phyloP scores from a whole-genome alignment of 2,113 vertebrate genomes.

The Chascanopsetta lugubris region DNA sequence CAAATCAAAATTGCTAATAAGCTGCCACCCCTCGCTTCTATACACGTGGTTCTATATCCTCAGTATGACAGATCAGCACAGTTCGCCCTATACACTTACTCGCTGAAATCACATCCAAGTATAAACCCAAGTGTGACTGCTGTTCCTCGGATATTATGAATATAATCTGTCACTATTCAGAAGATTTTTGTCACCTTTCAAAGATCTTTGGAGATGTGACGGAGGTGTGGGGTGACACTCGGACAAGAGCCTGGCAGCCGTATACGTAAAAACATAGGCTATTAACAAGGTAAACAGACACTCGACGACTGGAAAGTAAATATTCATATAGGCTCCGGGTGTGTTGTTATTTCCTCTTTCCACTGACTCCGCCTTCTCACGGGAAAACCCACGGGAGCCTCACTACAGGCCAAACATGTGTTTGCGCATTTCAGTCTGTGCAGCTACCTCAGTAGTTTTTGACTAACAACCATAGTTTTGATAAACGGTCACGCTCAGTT shows the following conservation, averaged over 20 bases:
- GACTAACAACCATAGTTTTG: not conserved
- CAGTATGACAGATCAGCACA: too few species aligned
- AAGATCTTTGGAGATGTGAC: not conserved
- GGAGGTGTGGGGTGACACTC: not conserved
- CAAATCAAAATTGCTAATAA: too few species aligned
- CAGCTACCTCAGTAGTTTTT: not conserved
- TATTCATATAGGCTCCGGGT: not conserved
- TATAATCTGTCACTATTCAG: too few species aligned
- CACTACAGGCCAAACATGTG: not conserved
- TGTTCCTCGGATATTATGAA: too few species aligned
- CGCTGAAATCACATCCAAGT: too few species aligned
- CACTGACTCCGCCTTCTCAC: not conserved
- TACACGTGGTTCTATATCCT: too few species aligned
- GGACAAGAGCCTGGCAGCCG: not conserved
- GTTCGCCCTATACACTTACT: too few species aligned
- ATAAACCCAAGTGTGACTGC: too few species aligned
- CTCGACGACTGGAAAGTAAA: not conserved
- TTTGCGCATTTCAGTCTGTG: not conserved
- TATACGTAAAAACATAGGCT: not conserved
- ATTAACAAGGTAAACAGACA: not conserved
- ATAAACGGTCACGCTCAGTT: not conserved
- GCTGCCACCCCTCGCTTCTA: too few species aligned
- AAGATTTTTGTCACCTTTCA: too few species aligned
- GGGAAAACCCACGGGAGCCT: not conserved
- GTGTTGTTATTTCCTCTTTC: not conserved